Conservation (phyloP, 2,797 vertebrate genomes). For the Eremophila alpestris region DNA sequence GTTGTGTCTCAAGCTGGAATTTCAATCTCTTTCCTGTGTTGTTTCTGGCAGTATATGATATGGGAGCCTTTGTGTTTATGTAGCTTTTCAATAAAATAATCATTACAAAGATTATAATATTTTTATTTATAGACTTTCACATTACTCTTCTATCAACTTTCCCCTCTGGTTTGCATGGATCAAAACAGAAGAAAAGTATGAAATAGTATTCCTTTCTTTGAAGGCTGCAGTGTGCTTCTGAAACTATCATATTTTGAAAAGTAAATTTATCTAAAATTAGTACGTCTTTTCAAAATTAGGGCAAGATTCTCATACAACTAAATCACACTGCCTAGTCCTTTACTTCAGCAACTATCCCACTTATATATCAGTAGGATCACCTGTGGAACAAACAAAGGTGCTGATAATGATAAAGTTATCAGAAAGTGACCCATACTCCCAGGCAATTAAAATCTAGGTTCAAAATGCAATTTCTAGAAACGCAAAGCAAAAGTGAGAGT, state of each 20-base stretch:
- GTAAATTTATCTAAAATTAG: not conserved
- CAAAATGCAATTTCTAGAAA: conserved; percentile 74
- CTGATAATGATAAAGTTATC: conserved; percentile 21
- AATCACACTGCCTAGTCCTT: conserved; percentile 53
- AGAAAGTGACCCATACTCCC: not conserved
- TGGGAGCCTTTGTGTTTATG: not conserved
- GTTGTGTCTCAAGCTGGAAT: conserved; percentile 45
- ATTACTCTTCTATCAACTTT: not conserved
- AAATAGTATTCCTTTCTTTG: not conserved
- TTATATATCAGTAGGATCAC: conserved; percentile 39
- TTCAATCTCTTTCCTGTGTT: conserved; percentile 24
- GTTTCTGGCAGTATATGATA: not conserved
- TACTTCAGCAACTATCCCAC: conserved; percentile 48
- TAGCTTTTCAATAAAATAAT: not conserved
- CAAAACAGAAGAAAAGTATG: not conserved
- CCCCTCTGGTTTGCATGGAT: not conserved
- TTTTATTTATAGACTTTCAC: not conserved
- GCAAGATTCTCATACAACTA: conserved; percentile 20
- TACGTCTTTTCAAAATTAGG: not conserved
- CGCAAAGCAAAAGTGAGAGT: conserved; percentile 67
- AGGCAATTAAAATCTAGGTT: conserved; percentile 62
- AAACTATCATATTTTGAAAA: not conserved
- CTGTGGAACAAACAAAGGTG: conserved; percentile 59
- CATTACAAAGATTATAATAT: not conserved
- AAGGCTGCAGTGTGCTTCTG: not conserved